A percentile compares a stretch with the other conserved stretches of the same genome.
phyloP scores from a whole-genome alignment of 1,140 invertebrate genomes.

The Carposina sasakii region DNA sequence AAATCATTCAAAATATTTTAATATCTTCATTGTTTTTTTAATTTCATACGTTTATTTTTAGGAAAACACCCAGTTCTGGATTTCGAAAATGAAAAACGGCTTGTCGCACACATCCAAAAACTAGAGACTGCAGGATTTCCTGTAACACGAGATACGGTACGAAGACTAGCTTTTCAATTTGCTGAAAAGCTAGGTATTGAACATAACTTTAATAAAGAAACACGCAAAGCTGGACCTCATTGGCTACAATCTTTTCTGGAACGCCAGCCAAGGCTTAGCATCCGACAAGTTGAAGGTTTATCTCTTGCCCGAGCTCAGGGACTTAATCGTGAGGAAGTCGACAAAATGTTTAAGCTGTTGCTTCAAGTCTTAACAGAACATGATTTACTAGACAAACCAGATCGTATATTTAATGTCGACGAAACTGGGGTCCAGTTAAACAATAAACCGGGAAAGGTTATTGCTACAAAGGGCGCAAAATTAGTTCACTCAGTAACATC shows the following conservation, averaged over 20 bases:
- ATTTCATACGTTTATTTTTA: conserved; percentile 24
- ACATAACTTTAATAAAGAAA: conserved; percentile 41
- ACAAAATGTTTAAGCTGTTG: conserved; percentile 37
- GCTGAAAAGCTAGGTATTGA: conserved; percentile 38
- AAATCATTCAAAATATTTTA: too few species aligned
- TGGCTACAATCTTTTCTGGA: conserved; percentile 43
- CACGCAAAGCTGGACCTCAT: conserved; percentile 31
- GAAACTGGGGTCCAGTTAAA: conserved; percentile 55
- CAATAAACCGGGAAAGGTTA: conserved; percentile 30
- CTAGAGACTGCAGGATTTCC: conserved; percentile 33
- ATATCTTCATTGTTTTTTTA: too few species aligned
- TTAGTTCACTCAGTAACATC: conserved; percentile 33
- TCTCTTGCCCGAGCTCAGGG: conserved; percentile 42
- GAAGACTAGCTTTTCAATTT: conserved; percentile 34
- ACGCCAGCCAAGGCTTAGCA: conserved; percentile 38
- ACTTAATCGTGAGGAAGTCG: conserved; percentile 37
- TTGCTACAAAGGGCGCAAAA: conserved; percentile 45
- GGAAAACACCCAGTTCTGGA: conserved; percentile 31
- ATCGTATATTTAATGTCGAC: conserved; percentile 54
- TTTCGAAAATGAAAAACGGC: conserved; percentile 35
- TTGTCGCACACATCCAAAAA: conserved; percentile 37
- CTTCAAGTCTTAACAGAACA: conserved; percentile 13
- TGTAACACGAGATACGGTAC: conserved; percentile 20
- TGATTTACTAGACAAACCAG: conserved; percentile 31
- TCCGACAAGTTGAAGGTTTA: conserved; percentile 47